Percentiles rank a stretch among this genome's conserved stretches.
Conservation (phyloP, 2,888 invertebrate species). For the Sipunculus nudus region DNA sequence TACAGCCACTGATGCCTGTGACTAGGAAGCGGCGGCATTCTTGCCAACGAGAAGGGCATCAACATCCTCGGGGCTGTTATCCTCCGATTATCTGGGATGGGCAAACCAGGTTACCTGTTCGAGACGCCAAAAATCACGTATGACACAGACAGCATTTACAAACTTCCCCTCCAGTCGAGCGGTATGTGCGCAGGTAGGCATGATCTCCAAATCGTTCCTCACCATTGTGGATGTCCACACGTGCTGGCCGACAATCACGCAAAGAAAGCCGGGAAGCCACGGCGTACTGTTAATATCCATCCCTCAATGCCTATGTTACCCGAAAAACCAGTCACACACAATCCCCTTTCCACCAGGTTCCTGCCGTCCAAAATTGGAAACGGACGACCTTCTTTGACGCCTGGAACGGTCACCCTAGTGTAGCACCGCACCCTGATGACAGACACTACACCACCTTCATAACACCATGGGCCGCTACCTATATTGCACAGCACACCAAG, state of each 20-base stretch:
- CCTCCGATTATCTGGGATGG: slow-evolving; percentile 36
- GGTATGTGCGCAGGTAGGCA: slow-evolving; percentile 41
- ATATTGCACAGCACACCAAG: slow-evolving; percentile 30
- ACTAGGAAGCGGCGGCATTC: not conserved
- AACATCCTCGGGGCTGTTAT: slow-evolving; percentile 44
- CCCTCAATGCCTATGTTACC: slow-evolving; percentile 40
- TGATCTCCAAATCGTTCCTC: slow-evolving; percentile 39
- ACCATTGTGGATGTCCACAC: slow-evolving; percentile 26
- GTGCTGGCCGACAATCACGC: slow-evolving; percentile 3
- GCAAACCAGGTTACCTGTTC: slow-evolving; percentile 3
- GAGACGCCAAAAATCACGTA: slow-evolving; percentile 47
- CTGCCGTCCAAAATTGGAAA: slow-evolving; percentile 35
- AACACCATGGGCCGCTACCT: slow-evolving; percentile 39
- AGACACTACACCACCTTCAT: slow-evolving; percentile 34
- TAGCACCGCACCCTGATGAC: slow-evolving; percentile 3
- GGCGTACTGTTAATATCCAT: slow-evolving; percentile 46
- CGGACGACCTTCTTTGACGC: slow-evolving; percentile 38
- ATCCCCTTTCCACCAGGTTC: slow-evolving; percentile 41
- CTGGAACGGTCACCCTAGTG: slow-evolving; percentile 30
- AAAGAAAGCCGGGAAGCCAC: slow-evolving; percentile 38
- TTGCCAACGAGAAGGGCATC: slow-evolving; percentile 44
- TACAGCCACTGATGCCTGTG: not conserved
- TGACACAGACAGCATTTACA: slow-evolving; percentile 42
- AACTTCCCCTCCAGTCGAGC: slow-evolving; percentile 44
- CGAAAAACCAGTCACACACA: slow-evolving; percentile 42